Base-by-base conservation (phyloP, 2,113 vertebrate species). In the Meriones unguiculatus region DNA sequence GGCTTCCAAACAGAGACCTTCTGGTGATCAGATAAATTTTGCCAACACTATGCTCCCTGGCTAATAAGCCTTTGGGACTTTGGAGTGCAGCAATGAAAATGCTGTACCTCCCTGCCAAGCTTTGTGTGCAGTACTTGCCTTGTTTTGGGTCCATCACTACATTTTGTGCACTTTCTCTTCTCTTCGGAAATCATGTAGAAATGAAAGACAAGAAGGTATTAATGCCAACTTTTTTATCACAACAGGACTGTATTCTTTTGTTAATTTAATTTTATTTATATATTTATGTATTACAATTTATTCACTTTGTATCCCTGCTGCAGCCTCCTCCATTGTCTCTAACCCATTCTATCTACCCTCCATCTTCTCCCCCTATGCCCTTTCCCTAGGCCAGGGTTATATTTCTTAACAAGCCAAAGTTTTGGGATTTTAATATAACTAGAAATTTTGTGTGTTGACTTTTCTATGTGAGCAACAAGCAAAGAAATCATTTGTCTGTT, bases 391-490 rank as follows among this genome's bases (percentile, higher is more conserved):
- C 46, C 46, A 46, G 46, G 46, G 46, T 46, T 46, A 46, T 46
- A 86, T 24, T 92, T 88, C 41, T 65, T 35, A 46, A 32, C 59
- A 96, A 85, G 65, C 7, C 32, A 11, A 92, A 65, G 59, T 92
- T 92, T 72, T n/a, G 41, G 41, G 90, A 70, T 93, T 57, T 81
- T 76, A 54, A 86, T 91, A 64, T 35, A 90, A 62, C 89, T 67
- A 41, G 13, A 46, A 67, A 11, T 91, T 93, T 95, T 77, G 91
- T 97, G 95, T 92, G 17, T 15, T 4, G 30, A 69, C 54, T 92
- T 96, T 87, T 93, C 82, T 93, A 87, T 54, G 59, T 28, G 50
- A 72, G 35, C 82, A 75, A 94, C 25, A 91, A 41, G n/a, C 65
- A 95, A 82, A 46, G 46, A 87, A 28, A 12, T 46, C 22, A 38